Evolutionary conservation across 2,888 invertebrate species (phyloP).

Genomic region (Lepidocyrtoides sp.): DNA sequence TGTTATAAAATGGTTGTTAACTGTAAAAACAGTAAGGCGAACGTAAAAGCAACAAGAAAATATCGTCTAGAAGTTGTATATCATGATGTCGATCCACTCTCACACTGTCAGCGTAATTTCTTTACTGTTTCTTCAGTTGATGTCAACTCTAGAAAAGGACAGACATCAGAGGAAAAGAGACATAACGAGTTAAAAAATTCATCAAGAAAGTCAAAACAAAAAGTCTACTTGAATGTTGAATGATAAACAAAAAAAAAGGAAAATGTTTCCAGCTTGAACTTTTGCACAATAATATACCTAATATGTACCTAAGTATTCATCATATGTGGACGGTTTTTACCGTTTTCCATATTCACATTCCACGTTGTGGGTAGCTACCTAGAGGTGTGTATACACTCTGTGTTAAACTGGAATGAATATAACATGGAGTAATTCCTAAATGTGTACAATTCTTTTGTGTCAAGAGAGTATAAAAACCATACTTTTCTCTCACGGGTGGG

Average conservation of each 20-base stretch:
- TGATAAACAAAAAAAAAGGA: constrained; percentile 8
- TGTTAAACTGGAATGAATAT: background rate
- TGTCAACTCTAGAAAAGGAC: constrained; percentile 60
- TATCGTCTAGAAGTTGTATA: constrained; percentile 26
- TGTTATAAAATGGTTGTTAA: background rate
- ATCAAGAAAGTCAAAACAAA: constrained; percentile 67
- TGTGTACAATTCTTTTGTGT: background rate
- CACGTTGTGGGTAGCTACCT: background rate
- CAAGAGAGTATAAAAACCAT: background rate
- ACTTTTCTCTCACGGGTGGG: background rate
- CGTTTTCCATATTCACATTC: background rate
- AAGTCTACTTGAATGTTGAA: background rate
- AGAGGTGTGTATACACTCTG: no score
- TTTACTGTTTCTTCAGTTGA: background rate
- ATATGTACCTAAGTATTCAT: background rate
- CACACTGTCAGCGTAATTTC: background rate
- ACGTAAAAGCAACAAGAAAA: background rate
- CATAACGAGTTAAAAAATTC: constrained; percentile 71
- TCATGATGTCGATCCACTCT: constrained; percentile 61
- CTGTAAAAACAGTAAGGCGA: background rate
- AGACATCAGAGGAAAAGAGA: constrained; percentile 27
- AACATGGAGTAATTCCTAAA: background rate
- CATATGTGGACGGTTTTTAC: no score
- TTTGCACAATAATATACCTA: background rate
- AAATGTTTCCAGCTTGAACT: constrained; percentile 7